phyloP scores from a whole-genome alignment of 2,113 vertebrate species.

The Tauraco erythrolophus region DNA sequence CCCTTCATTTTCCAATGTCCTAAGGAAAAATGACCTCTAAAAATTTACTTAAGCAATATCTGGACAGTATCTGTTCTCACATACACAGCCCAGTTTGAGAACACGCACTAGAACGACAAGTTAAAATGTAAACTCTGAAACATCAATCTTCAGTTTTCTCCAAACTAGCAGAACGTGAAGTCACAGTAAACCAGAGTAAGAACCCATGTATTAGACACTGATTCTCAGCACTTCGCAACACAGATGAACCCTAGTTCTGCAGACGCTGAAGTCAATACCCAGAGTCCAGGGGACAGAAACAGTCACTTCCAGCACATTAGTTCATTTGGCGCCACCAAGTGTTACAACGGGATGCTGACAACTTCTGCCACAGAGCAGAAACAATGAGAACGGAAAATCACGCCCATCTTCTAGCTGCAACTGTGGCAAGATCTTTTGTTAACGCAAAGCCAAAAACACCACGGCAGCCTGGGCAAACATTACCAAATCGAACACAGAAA shows the following conservation, averaged over 20 bases:
- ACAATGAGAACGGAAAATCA: neutral
- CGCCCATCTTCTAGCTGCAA: neutral
- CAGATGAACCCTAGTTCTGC: neutral
- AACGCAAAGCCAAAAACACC: neutral
- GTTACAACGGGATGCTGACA: neutral
- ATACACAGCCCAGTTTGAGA: neutral
- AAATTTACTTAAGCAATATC: neutral
- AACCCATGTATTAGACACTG: neutral
- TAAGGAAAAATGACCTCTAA: neutral
- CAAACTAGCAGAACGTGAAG: neutral
- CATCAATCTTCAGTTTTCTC: neutral
- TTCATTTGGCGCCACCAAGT: slow-evolving; percentile 69
- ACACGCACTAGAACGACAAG: neutral
- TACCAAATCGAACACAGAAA: neutral
- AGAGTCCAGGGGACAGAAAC: fast-evolving
- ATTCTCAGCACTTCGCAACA: neutral
- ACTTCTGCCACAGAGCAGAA: neutral
- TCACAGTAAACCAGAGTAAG: neutral
- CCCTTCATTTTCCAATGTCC: neutral
- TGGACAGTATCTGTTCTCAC: neutral
- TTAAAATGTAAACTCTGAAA: neutral
- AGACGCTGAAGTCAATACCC: neutral
- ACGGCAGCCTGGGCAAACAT: fast-evolving
- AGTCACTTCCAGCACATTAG: neutral
- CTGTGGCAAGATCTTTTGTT: neutral